Conservation (phyloP, 2,888 invertebrate species). For the Ophion ventricosus region DNA sequence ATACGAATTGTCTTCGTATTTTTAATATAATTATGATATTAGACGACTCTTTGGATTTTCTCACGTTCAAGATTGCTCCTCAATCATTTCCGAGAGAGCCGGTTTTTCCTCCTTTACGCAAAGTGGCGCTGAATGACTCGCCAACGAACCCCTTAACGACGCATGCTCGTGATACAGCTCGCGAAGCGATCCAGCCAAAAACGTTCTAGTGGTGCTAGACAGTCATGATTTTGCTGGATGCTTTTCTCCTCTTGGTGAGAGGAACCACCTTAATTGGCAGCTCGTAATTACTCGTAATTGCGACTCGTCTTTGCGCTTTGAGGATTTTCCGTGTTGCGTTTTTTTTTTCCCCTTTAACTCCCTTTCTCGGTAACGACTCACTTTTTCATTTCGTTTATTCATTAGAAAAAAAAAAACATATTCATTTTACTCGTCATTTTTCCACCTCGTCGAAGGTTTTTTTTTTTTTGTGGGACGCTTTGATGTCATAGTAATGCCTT, state of each 20-base stretch:
- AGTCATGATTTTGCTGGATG: conserved; percentile 29
- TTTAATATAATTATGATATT: not conserved
- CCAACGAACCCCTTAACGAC: conserved; percentile 39
- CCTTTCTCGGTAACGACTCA: conserved; percentile 38
- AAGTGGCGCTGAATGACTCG: conserved; percentile 36
- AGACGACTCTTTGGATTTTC: not conserved
- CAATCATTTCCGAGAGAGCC: conserved; percentile 34
- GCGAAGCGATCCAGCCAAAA: conserved; percentile 26
- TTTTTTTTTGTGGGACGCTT: not conserved
- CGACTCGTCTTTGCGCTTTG: conserved; percentile 67
- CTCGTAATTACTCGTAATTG: conserved; percentile 78
- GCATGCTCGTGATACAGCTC: conserved; percentile 25
- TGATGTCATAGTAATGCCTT: not conserved
- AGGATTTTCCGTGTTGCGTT: conserved; percentile 14
- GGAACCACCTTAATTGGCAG: conserved; percentile 73
- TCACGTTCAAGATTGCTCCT: conserved; percentile 7
- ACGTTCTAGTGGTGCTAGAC: conserved; percentile 2
- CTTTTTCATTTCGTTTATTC: conserved; percentile 31
- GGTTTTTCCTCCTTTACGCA: conserved; percentile 14
- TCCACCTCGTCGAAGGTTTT: not conserved
- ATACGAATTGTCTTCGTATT: not conserved
- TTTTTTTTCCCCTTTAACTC: conserved; percentile 46
- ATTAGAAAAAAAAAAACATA: not conserved
- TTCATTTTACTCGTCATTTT: conserved; percentile 25
- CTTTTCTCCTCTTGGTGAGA: conserved; percentile 9